Evolutionary conservation across 2,888 invertebrate genomes (phyloP).

Genomic region (Allacma fusca): DNA sequence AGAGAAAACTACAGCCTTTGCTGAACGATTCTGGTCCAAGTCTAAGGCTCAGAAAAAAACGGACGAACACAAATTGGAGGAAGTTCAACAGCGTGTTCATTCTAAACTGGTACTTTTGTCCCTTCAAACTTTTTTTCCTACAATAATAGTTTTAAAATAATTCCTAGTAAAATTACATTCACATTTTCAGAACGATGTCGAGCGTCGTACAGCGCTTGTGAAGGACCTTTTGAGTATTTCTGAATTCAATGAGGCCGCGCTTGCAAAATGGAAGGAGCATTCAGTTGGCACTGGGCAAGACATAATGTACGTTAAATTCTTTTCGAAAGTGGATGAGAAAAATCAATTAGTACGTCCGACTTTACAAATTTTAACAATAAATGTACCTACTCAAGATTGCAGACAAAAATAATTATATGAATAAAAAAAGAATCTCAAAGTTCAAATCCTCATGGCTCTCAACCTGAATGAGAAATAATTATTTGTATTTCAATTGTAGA

Average conservation of each 20-base stretch:
- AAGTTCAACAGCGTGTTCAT: background rate
- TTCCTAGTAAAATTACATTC: background rate
- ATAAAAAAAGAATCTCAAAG: background rate
- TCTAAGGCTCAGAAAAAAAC: background rate
- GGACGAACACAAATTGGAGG: background rate
- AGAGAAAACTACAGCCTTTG: background rate
- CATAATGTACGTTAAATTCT: background rate
- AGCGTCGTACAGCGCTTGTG: background rate
- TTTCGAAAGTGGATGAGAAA: background rate
- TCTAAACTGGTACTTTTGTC: background rate
- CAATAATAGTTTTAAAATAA: background rate
- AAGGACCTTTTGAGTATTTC: conserved; percentile 3
- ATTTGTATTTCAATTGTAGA: background rate
- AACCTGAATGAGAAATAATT: too few species aligned
- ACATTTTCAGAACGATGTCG: background rate
- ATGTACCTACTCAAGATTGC: too few species aligned
- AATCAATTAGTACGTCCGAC: background rate
- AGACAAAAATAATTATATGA: too few species aligned
- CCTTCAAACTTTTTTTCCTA: background rate
- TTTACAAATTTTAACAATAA: background rate
- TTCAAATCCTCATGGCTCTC: too few species aligned
- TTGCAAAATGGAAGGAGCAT: conserved; percentile 29
- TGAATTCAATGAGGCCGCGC: background rate
- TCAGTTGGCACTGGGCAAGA: background rate
- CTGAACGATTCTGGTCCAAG: background rate